Evolutionary conservation across 2,888 invertebrate genomes (phyloP), one percentile per base, ranked within the genome.

Genomic region (Esperia sulphurella): DNA sequence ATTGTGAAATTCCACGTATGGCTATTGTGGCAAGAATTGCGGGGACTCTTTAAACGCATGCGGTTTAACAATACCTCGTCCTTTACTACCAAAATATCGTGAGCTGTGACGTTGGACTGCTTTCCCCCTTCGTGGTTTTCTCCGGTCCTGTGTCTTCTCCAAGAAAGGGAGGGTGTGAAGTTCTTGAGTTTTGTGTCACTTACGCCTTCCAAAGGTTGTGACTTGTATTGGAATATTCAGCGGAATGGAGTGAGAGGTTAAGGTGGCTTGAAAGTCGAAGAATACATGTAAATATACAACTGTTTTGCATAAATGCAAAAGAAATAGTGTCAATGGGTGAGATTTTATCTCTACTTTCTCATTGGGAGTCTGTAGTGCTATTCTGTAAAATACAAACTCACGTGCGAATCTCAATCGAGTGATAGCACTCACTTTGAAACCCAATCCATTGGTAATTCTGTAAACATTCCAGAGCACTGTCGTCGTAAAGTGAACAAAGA

Each of bases 1-100:
- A 59, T 65, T 53, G 59, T 54, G 59, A 60, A 68, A 65, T 75
- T 75, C 73, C 65, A 48, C 52, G 66, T 66, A 75, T 65, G 62
- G 55, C 68, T 62, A 69, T 77, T 73, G 75, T 58, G 60, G 60
- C 53, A 53, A 57, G 28, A 44, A 37, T 44, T 37, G 37, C 37
- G 14, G 41, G 14, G 43, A 14, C 35, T n/a, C 35, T 35, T 35
- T 35, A 33, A 33, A 38, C 30, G 38, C 44, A 29, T 45, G 42
- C 30, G 49, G 45, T 45, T 46, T 14, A 35, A 49, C 49, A 49
- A 49, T 49, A 39, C 45, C 35, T n/a, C 5, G 31, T 8, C 12
- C 14, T 21, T 7, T 33, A 14, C 39, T n/a, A 39, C 14, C 39
- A 39, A 14, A 10, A 35, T n/a, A 3, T n/a, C 5, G n/a, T 6